These are phyloP conservation scores for Holothuria glaberrima DNA, from an alignment of 35 echinoderm and acorn worm genomes.

Conservation along the genomic window DNA sequence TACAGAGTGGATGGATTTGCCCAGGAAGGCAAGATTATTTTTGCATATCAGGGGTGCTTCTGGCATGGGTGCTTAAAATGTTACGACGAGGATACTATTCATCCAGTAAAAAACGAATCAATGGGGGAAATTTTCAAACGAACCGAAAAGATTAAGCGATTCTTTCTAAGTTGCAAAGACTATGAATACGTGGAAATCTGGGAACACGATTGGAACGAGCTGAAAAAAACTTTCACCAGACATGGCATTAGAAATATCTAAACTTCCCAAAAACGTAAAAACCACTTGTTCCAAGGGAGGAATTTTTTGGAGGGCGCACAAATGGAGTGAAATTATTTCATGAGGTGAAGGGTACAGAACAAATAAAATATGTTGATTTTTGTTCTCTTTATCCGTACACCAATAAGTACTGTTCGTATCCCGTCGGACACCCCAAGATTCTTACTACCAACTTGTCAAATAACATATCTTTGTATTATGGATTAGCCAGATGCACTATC, in stretches of 20 bases:
- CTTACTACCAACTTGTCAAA: background rate
- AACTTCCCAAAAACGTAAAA: background rate
- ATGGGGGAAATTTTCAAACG: constrained; percentile 7
- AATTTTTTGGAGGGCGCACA: constrained; percentile 71
- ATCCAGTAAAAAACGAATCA: background rate
- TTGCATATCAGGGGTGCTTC: constrained; percentile 29
- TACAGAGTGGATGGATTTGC: constrained; percentile 27
- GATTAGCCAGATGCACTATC: background rate
- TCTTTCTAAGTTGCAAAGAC: background rate
- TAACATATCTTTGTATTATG: background rate
- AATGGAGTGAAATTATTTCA: constrained; percentile 62
- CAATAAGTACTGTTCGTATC: constrained; percentile 41
- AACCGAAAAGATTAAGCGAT: background rate
- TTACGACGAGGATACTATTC: constrained; percentile 25
- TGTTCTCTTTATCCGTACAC: constrained; percentile 66
- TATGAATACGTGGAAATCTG: constrained; percentile 12
- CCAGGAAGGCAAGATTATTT: constrained; percentile 20
- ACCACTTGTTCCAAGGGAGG: constrained; percentile 63
- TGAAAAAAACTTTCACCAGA: constrained; percentile 10
- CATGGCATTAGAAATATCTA: background rate
- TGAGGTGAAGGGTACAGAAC: constrained; percentile 41
- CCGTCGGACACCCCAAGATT: constrained; percentile 32
- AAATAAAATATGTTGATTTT: constrained; percentile 70
- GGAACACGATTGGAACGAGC: constrained; percentile 6
- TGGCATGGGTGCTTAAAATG: constrained; percentile 36